phyloP scores from a whole-genome alignment of 2,888 invertebrate species.

The Actias luna region DNA sequence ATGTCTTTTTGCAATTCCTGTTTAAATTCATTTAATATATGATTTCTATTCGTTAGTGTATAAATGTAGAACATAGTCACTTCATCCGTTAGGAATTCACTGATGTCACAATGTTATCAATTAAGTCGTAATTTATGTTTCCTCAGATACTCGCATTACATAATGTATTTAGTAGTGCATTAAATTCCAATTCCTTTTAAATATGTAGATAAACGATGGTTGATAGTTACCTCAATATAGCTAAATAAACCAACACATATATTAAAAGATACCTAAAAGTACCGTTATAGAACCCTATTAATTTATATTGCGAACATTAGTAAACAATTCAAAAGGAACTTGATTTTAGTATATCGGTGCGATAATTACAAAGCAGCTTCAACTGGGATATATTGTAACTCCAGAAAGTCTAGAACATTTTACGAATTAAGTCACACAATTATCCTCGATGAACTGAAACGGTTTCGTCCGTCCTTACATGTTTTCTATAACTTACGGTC shows the following conservation, averaged over 20 bases:
- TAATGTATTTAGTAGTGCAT: not conserved
- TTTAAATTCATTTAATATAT: not conserved
- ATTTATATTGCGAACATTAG: conserved; percentile 46
- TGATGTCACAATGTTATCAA: conserved; percentile 19
- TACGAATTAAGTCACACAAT: conserved; percentile 65
- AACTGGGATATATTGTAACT: conserved; percentile 59
- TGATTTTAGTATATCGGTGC: conserved; percentile 61
- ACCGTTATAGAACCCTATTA: not conserved
- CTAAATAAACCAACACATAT: not conserved
- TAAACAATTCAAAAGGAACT: conserved; percentile 58
- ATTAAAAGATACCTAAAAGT: conserved; percentile 22
- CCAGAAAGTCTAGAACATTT: conserved; percentile 52
- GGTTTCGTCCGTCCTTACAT: conserved; percentile 42
- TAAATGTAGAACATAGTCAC: not conserved
- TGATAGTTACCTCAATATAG: not conserved
- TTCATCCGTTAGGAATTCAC: conserved; percentile 4
- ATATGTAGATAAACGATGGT: not conserved
- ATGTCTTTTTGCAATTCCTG: not conserved
- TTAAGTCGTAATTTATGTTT: conserved; percentile 18
- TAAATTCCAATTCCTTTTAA: not conserved
- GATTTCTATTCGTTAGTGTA: not conserved
- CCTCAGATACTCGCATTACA: conserved; percentile 11
- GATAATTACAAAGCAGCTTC: conserved; percentile 60
- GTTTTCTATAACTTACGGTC: conserved; percentile 51
- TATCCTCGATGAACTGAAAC: conserved; percentile 47